phyloP scores from a whole-genome alignment of 2,113 vertebrate genomes.

The Mionectes macconnelli region DNA sequence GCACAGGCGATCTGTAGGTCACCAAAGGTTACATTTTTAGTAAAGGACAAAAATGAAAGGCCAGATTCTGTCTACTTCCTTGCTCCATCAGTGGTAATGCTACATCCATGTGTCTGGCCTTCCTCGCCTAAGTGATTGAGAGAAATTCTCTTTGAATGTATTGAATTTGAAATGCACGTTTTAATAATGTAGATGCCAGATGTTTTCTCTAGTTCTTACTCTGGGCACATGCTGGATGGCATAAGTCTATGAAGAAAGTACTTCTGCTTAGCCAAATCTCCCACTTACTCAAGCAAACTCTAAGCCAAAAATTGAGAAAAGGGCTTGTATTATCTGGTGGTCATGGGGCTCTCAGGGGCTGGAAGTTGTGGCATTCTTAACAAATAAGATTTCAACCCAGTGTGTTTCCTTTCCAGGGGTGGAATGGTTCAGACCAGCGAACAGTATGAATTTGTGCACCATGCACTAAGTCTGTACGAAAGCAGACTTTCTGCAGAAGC shows the following conservation, averaged over 20 bases:
- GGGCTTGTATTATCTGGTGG: not conserved
- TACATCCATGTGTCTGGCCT: not conserved
- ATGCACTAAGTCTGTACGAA: slow-evolving; percentile 89
- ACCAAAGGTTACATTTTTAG: slow-evolving; percentile 72
- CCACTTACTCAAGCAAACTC: not conserved
- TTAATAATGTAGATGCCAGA: not conserved
- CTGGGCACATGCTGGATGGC: not conserved
- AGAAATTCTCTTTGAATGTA: not conserved
- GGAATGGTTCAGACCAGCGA: slow-evolving; percentile 99
- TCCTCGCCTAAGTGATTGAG: not conserved
- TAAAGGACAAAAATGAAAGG: slow-evolving; percentile 53
- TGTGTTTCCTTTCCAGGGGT: slow-evolving; percentile 77
- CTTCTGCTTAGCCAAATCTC: not conserved
- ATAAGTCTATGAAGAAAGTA: not conserved
- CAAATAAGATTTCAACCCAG: not conserved
- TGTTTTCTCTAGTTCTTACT: not conserved
- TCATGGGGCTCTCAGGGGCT: not conserved
- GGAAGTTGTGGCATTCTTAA: not conserved
- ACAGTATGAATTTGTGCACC: slow-evolving; percentile 97
- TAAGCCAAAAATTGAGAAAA: not conserved
- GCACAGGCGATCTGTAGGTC: slow-evolving; percentile 69
- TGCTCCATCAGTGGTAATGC: not conserved
- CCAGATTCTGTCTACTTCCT: slow-evolving; percentile 20
- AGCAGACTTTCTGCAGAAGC: slow-evolving; percentile 82
- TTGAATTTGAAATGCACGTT: not conserved